Evolutionary conservation across 92 coral and sea anemone genomes (phyloP).

Genomic region (Desmophyllum pertusum): DNA sequence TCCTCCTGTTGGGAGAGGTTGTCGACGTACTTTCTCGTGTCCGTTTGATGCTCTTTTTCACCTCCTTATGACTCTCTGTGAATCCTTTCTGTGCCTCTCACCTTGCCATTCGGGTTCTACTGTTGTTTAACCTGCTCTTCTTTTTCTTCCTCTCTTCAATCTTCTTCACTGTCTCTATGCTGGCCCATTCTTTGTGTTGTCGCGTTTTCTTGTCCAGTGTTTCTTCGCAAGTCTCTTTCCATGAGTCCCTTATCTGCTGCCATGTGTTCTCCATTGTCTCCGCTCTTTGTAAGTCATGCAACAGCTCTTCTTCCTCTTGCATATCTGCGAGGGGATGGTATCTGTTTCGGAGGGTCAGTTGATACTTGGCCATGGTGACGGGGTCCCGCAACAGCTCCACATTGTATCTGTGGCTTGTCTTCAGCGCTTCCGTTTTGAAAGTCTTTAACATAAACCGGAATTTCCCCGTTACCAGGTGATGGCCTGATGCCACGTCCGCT

Average conservation of each 20-base stretch:
- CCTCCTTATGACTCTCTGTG: background rate
- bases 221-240: background rate
- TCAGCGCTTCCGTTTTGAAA: background rate
- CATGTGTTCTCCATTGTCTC: background rate
- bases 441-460: too few species aligned
- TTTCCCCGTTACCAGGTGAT: too few species aligned
- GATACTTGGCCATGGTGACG: background rate
- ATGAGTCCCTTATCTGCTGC: background rate
- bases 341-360: background rate
- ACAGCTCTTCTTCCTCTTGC: background rate
- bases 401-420: background rate
- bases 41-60: too few species aligned
- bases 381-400: background rate
- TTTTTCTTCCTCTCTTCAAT: background rate
- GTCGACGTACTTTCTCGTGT: too few species aligned
- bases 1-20: background rate
- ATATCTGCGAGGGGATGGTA: background rate
- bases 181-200: background rate
- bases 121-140: background rate
- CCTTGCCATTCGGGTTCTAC: background rate
- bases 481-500: too few species aligned
- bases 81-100: background rate
- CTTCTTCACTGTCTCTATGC: background rate
- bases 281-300: too few species aligned
- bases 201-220: too few species aligned